Percentiles rank a stretch among this genome's conserved stretches.
Conservation (phyloP, 1,140 invertebrate species). For the Macrosteles quadrilineatus region DNA sequence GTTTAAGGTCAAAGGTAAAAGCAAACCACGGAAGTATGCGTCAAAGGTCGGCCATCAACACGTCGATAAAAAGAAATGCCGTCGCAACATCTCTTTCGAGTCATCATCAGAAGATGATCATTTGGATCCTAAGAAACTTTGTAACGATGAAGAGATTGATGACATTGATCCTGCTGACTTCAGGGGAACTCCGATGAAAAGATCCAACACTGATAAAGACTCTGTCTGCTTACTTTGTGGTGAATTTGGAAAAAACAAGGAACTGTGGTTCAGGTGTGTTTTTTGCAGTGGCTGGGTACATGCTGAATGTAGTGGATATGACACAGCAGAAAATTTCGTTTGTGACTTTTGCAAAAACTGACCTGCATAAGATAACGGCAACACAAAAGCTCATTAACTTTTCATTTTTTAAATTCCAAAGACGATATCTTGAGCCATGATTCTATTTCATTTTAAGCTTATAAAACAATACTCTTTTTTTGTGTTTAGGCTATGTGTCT, state of each 20-base stretch:
- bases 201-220: not conserved
- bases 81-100: not conserved
- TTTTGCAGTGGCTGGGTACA: slow-evolving; percentile 34
- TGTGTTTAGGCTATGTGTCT: no score
- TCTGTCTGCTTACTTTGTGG: slow-evolving; percentile 34
- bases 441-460: no score
- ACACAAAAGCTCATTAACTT: no score
- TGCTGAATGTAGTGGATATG: slow-evolving; percentile 29
- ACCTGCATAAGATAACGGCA: no score
- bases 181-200: not conserved
- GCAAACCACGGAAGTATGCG: not conserved
- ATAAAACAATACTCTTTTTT: no score
- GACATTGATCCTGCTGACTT: not conserved
- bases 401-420: no score
- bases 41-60: not conserved
- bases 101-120: not conserved
- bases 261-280: slow-evolving; percentile 36
- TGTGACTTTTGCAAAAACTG: slow-evolving; percentile 33
- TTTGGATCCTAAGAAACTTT: not conserved
- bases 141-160: slow-evolving; percentile 25
- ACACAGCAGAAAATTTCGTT: slow-evolving; percentile 26
- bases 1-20: not conserved
- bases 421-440: no score
- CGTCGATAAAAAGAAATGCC: not conserved
- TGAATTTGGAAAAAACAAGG: slow-evolving; percentile 35